Evolutionary conservation across 2,113 vertebrate species (phyloP), one percentile per base, ranked within the genome.

Genomic region (Pagrus major): DNA sequence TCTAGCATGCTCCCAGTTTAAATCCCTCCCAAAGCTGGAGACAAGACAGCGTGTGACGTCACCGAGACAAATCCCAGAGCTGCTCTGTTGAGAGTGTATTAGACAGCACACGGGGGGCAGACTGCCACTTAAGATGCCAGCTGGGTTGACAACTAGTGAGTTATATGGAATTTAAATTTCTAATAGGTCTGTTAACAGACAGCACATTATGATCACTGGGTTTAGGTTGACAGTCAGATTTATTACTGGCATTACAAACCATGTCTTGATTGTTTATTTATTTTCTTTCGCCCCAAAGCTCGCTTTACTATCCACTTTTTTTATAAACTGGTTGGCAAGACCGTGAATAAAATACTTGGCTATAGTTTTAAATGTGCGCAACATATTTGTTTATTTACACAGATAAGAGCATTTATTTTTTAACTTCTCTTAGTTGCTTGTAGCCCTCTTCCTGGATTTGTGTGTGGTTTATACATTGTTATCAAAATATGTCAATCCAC

Each of bases 11-110:
- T 81, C 37, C 20, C 29, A 42, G 35, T 70, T 75, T 81, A 84
- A 79, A 72, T 86, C 78, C 52, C 65, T 63, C 56, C 60, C 51
- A 79, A 76, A 84, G 59, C 78, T 76, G 65, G 56, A 72, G 61
- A 76, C 77, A 58, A 76, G 67, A 73, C 58, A 31, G 49, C 1
- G 42, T 59, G 49, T 76, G 70, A 81, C 41, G 25, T 78, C 69
- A 77, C 44, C 7, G 27, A 49, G 67, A 58, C 46, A 80, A 83
- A 88, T 86, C 76, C 81, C 18, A 51, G 60, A 77, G 72, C 63
- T 39, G 67, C 39, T 72, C 70, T 77, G 55, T 31, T 80, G 33
- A 69, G 29, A 7, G 18, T n/a, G 11, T 59, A 46, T 74, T 54
- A 66, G 21, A 66, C 65, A 15, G 37, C 4, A 6, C 10, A 55